Percentiles rank a stretch among this genome's conserved stretches.
Conservation (phyloP, 2,888 invertebrate genomes). For the Cheilosia variabilis region DNA sequence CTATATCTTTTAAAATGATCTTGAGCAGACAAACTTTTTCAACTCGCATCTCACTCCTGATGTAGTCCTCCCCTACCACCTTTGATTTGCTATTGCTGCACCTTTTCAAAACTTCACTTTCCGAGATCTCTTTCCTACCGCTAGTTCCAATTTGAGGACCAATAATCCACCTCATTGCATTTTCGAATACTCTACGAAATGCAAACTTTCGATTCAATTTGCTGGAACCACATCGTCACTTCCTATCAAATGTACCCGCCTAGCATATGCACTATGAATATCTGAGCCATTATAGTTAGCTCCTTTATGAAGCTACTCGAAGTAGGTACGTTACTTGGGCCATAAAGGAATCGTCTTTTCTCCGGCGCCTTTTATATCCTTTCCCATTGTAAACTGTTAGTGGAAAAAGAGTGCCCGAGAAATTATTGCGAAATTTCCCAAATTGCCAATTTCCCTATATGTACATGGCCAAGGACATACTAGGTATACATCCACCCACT, state of each 20-base stretch:
- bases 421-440: slow-evolving; percentile 67
- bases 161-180: neutral
- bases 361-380: slow-evolving; percentile 5
- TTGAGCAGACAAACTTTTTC: no score
- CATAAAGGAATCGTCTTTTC: slow-evolving; percentile 3
- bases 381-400: slow-evolving; percentile 32
- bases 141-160: neutral
- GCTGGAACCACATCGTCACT: slow-evolving; percentile 25
- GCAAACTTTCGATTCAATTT: slow-evolving; percentile 59
- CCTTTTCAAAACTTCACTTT: slow-evolving; percentile 4
- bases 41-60: no score
- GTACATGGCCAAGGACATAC: neutral
- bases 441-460: slow-evolving; percentile 68
- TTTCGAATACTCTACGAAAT: slow-evolving; percentile 20
- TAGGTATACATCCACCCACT: neutral
- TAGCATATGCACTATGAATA: slow-evolving; percentile 28
- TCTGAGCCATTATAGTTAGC: slow-evolving; percentile 48
- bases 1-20: no score
- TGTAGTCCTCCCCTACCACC: neutral
- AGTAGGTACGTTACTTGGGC: slow-evolving; percentile 37
- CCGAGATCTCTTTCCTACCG: neutral
- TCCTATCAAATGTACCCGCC: neutral
- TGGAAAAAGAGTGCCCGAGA: slow-evolving; percentile 45
- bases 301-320: slow-evolving; percentile 48
- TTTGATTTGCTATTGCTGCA: neutral